A percentile compares a stretch with the other conserved stretches of the same genome.
Evolutionary conservation across 2,113 vertebrate genomes (phyloP).

Genomic region (Otus sunia): DNA sequence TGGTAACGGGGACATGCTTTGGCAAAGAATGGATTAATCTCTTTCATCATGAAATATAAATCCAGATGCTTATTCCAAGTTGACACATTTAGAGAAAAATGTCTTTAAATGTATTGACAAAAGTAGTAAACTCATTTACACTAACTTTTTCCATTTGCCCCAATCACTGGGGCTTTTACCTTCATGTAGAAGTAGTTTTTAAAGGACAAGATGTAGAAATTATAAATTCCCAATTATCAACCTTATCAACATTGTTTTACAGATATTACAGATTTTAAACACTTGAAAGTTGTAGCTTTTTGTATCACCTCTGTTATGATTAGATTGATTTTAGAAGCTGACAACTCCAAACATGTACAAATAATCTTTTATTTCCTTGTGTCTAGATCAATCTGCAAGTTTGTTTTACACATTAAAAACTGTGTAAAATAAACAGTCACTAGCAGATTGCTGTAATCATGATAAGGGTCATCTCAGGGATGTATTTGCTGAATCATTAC

Average conservation of each 20-base stretch:
- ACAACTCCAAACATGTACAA: neutral
- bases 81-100: neutral
- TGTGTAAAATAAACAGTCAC: neutral
- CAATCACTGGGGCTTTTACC: neutral
- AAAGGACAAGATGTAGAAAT: neutral
- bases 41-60: neutral
- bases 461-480: neutral
- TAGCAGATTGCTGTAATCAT: neutral
- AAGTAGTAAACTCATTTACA: neutral
- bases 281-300: neutral
- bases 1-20: neutral
- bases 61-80: neutral
- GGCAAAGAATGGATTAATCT: neutral
- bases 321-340: slow-evolving; percentile 16
- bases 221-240: neutral
- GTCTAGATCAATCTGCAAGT: neutral
- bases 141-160: neutral
- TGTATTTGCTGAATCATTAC: neutral
- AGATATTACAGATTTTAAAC: neutral
- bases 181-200: neutral
- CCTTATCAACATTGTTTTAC: neutral
- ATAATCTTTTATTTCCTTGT: neutral
- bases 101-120: neutral
- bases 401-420: neutral
- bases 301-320: neutral